Evolutionary conservation across 2,797 vertebrate species (phyloP), one percentile per base, ranked within the genome.

Genomic region (Alectoris magna): DNA sequence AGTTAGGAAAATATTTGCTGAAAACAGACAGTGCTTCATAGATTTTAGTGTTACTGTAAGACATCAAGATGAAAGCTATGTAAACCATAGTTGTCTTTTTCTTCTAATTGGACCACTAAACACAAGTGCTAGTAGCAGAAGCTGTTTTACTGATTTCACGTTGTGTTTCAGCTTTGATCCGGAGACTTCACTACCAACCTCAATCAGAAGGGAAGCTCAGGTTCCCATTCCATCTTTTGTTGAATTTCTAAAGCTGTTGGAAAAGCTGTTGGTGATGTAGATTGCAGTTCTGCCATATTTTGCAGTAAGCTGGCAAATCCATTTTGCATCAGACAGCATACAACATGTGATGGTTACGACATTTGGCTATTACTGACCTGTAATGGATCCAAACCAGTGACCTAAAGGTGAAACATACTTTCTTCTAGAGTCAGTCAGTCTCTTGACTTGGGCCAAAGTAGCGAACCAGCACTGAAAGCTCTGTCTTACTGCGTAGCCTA

Each of bases 1-100:
- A 88, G 70, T 84, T 78, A 81, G 91, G 64, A 79, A 94, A 93
- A 88, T 83, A 90, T 55, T 77, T 92, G 44, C 60, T 94, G 12
- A 58, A 88, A 88, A 41, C 89, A 77, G 58, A 38, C 68, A 72
- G 36, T 91, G 71, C 60, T 76, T 11, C 76, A 64, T 68, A 44
- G 51, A 63, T 82, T 67, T 88, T 76, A n/a, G 9, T 51, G 7
- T 93, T 95, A 34, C 36, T 75, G 31, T 62, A 85, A 94, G 60
- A 38, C 70, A 71, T 24, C 53, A 75, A 83, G 43, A 46, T 43
- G 68, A 51, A 39, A 69, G 49, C 18, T 78, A 38, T 64, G 48
- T 55, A 80, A 91, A 56, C 44, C 2, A 0, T 29, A 9, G 44
- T 53, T 10, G 58, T 34, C 53, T 74, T 92, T 38, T 18, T 81